Evolutionary conservation across 1,140 invertebrate species (phyloP).

Genomic region (Drosophila busckii): DNA sequence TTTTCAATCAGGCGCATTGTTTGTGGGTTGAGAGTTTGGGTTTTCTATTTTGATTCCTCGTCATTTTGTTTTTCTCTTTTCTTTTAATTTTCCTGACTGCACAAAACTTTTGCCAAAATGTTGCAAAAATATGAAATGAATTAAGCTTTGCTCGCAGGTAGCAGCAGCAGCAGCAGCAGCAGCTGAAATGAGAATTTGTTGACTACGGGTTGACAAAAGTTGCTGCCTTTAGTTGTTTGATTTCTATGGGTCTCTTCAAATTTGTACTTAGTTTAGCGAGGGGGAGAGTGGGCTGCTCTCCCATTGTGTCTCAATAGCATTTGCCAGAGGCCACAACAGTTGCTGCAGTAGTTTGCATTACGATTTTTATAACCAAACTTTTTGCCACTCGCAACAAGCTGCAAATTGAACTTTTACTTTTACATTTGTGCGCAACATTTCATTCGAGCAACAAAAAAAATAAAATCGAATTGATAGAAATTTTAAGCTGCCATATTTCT

Average conservation of each 20-base stretch:
- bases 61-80: conserved; percentile 19
- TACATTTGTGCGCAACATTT: conserved; percentile 24
- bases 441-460: conserved; percentile 45
- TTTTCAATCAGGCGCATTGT: conserved; percentile 77
- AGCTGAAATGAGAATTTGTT: neutral
- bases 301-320: conserved; percentile 40
- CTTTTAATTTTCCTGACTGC: conserved; percentile 2
- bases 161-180: neutral
- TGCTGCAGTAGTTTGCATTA: conserved; percentile 8
- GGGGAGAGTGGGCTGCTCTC: neutral
- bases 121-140: conserved; percentile 74
- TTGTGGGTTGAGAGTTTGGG: conserved; percentile 48
- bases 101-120: conserved; percentile 56
- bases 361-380: conserved; percentile 2
- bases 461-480: neutral
- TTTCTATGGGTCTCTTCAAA: conserved; percentile 43
- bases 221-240: conserved; percentile 55
- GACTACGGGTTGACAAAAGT: conserved; percentile 50
- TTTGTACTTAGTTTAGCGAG: neutral
- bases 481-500: neutral
- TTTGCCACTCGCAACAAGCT: conserved; percentile 22
- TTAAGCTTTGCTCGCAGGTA: conserved; percentile 58
- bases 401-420: conserved; percentile 62
- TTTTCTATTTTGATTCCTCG: conserved; percentile 32
- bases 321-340: conserved; percentile 26